Evolutionary conservation across 2,888 invertebrate genomes (phyloP).

Genomic region (Noctuana brunneofusca): DNA sequence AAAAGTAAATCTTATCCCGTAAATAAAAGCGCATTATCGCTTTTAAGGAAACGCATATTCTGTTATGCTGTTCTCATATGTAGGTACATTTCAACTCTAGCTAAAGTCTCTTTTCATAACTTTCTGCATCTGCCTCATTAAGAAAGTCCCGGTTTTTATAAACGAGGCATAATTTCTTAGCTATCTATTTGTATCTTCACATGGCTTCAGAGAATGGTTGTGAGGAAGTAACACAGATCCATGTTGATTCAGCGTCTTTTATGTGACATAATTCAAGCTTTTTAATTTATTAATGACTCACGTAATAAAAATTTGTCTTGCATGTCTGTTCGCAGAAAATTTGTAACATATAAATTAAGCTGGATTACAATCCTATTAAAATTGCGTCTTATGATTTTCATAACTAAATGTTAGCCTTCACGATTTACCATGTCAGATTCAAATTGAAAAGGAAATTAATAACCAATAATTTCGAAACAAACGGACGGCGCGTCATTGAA

Average conservation of each 20-base stretch:
- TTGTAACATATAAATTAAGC: not conserved
- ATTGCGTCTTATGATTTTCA: not conserved
- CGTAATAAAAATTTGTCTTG: too few species aligned
- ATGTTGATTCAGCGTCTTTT: not conserved
- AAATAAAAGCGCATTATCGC: too few species aligned
- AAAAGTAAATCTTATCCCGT: too few species aligned
- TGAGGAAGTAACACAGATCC: not conserved
- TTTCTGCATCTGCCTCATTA: not conserved
- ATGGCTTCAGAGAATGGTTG: not conserved
- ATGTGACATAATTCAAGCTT: not conserved
- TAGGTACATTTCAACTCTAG: not conserved
- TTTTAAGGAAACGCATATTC: too few species aligned
- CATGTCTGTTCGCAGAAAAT: too few species aligned
- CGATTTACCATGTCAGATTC: not conserved
- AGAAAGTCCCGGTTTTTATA: not conserved
- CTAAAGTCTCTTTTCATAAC: not conserved
- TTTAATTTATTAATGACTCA: not conserved
- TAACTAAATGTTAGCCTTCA: not conserved
- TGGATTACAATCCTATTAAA: not conserved
- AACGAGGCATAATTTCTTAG: not conserved
- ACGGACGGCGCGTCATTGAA: constrained; percentile 42
- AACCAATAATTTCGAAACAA: constrained; percentile 64
- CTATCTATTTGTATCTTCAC: not conserved
- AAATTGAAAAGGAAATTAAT: constrained; percentile 47
- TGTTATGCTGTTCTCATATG: too few species aligned